These are phyloP conservation scores for Seira sanloemensis DNA, from an alignment of 2,888 invertebrate genomes.

Conservation along the genomic window DNA sequence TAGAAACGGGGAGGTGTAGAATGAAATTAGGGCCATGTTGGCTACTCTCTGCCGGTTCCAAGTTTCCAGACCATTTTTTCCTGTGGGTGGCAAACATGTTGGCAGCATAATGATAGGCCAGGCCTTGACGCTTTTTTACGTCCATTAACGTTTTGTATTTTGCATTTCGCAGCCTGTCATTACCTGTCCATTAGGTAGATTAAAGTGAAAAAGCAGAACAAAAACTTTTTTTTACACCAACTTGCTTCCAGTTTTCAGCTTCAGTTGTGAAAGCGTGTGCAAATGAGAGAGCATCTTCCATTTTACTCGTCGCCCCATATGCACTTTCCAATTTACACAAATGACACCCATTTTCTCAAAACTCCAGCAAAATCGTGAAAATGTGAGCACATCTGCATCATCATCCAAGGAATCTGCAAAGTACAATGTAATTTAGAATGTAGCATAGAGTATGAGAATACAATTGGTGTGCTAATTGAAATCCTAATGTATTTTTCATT, in stretches of 20 bases:
- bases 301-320: too few relatives aligned
- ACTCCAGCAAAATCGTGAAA: too few relatives aligned
- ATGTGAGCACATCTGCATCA: too few relatives aligned
- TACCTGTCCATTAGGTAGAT: conserved; percentile 59
- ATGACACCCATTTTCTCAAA: too few relatives aligned
- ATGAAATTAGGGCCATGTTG: neutral
- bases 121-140: neutral
- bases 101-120: neutral
- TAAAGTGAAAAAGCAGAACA: conserved; percentile 16
- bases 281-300: too few relatives aligned
- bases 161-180: conserved; percentile 30
- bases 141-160: neutral
- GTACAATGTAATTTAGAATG: too few relatives aligned
- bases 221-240: neutral
- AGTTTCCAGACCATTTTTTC: neutral
- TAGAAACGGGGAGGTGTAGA: neutral
- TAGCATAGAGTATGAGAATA: too few relatives aligned
- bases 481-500: neutral
- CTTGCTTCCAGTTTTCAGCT: neutral
- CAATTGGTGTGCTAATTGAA: too few relatives aligned
- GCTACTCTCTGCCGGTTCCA: neutral
- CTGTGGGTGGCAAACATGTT: conserved; percentile 20
- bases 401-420: too few relatives aligned
- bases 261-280: too few relatives aligned
- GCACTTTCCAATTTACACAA: too few relatives aligned